Conservation (phyloP, 2,888 invertebrate species). For the Lochmaea crataegi region DNA sequence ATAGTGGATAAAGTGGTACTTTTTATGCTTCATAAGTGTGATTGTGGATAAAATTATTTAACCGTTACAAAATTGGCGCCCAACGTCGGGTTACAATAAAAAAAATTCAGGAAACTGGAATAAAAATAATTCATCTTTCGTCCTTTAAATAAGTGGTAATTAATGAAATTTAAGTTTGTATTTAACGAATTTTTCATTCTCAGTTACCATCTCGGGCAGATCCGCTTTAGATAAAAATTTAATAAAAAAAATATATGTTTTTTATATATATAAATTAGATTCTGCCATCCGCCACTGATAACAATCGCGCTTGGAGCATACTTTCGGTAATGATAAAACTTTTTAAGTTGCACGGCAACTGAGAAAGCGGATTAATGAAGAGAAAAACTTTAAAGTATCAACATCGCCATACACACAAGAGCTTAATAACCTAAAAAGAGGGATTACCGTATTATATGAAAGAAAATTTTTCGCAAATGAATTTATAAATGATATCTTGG, state of each 20-base stretch:
- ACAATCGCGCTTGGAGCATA: constrained; percentile 36
- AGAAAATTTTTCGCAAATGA: constrained; percentile 38
- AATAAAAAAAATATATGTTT: not conserved
- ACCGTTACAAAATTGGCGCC: too few species aligned
- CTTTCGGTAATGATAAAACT: constrained; percentile 55
- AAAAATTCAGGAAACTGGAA: too few species aligned
- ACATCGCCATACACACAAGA: constrained; percentile 40
- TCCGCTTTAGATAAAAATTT: not conserved
- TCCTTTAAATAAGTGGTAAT: too few species aligned
- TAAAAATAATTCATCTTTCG: too few species aligned
- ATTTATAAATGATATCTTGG: constrained; percentile 25
- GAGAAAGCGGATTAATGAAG: constrained; percentile 55
- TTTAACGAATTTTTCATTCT: too few species aligned
- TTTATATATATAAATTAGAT: constrained; percentile 2
- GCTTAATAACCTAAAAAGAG: constrained; percentile 40
- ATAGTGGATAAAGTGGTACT: too few species aligned
- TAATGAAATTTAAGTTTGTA: too few species aligned
- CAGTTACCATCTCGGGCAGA: not conserved
- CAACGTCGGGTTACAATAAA: too few species aligned
- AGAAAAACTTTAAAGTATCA: constrained; percentile 44
- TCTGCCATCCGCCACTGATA: constrained; percentile 15
- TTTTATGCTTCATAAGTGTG: too few species aligned
- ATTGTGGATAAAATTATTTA: too few species aligned
- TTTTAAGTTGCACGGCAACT: constrained; percentile 46
- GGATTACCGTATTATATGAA: constrained; percentile 39